These are phyloP conservation scores for Melolontha melolontha DNA, from an alignment of 2,888 invertebrate species.

Conservation along the genomic window DNA sequence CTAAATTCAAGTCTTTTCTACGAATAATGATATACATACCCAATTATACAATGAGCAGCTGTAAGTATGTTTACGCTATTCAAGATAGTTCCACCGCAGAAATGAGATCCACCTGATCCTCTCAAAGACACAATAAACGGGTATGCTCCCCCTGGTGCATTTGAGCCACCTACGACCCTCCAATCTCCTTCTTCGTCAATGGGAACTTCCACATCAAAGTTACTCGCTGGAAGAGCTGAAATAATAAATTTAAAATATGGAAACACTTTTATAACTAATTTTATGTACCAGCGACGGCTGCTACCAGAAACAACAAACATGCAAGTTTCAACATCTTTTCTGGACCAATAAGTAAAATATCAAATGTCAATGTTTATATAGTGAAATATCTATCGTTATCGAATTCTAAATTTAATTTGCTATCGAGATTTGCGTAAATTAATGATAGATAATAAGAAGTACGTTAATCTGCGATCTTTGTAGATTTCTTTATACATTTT, in stretches of 20 bases:
- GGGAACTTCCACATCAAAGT: not conserved
- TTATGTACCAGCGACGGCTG: slow-evolving; percentile 1
- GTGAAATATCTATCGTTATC: no score
- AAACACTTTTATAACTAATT: no score
- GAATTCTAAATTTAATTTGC: no score
- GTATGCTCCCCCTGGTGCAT: slow-evolving; percentile 61
- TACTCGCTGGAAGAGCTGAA: slow-evolving; percentile 25
- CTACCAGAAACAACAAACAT: not conserved
- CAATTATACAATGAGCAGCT: slow-evolving; percentile 67
- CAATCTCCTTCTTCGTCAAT: slow-evolving; percentile 41
- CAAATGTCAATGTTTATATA: no score
- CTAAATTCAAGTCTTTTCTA: no score
- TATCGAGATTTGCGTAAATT: no score
- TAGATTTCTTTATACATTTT: no score
- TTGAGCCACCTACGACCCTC: slow-evolving; percentile 66
- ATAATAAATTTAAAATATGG: no score
- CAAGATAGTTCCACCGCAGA: slow-evolving; percentile 68
- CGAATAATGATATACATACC: slow-evolving; percentile 60
- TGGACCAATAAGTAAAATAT: no score
- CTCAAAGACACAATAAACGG: slow-evolving; percentile 66
- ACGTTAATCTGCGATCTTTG: no score
- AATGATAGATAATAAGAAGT: no score
- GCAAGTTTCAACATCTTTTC: not conserved
- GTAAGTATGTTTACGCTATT: slow-evolving; percentile 63
- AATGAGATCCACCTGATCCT: slow-evolving; percentile 59